These are phyloP conservation scores for Chrysodeixis includens DNA, from an alignment of 2,888 invertebrate genomes.

Conservation along the genomic window DNA sequence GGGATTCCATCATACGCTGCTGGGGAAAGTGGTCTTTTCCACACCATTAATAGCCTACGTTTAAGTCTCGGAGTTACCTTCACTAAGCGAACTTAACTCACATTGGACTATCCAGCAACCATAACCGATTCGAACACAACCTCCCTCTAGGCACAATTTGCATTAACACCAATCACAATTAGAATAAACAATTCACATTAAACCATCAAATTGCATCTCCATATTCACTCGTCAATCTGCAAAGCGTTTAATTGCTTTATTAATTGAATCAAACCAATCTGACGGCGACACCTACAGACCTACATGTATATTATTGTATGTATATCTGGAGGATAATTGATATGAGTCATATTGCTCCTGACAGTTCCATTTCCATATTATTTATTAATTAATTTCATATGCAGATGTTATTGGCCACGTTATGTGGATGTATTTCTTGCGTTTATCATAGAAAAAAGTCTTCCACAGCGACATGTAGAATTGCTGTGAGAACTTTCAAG, in stretches of 20 bases:
- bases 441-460: too few relatives aligned
- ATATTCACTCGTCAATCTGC: not conserved
- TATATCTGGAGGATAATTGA: not conserved
- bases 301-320: not conserved
- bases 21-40: too few relatives aligned
- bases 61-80: too few relatives aligned
- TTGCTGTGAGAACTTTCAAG: too few relatives aligned
- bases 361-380: constrained; percentile 1
- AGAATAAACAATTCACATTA: not conserved
- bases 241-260: constrained; percentile 5
- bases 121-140: too few relatives aligned
- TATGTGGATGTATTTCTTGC: not conserved
- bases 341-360: not conserved
- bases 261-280: constrained; percentile 7
- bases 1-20: too few relatives aligned
- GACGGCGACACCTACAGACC: not conserved
- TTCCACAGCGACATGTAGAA: too few relatives aligned
- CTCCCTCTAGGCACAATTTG: not conserved
- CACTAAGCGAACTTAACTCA: too few relatives aligned
- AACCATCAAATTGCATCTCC: not conserved
- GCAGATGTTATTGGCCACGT: not conserved
- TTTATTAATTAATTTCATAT: constrained; percentile 1
- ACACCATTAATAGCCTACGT: too few relatives aligned
- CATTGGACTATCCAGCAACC: too few relatives aligned
- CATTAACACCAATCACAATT: not conserved